These are phyloP conservation scores for Reticulitermes speratus DNA, from an alignment of 1,140 invertebrate species.

Conservation along the genomic window DNA sequence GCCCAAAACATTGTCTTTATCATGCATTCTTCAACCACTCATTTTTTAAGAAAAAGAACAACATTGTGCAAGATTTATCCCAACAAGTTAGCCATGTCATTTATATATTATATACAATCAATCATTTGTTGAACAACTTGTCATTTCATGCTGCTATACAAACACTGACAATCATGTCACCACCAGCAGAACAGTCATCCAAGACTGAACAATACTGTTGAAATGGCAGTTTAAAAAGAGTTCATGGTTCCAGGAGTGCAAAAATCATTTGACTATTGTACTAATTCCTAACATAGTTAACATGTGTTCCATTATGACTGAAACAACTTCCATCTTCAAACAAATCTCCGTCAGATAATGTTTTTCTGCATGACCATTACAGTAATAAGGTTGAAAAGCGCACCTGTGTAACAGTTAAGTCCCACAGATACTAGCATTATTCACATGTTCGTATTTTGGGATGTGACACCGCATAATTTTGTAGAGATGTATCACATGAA, in stretches of 20 bases:
- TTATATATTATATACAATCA: background rate
- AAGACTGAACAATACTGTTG: background rate
- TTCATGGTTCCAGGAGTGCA: background rate
- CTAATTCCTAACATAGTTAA: too few relatives aligned
- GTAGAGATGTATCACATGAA: too few relatives aligned
- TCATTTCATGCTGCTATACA: slow-evolving; percentile 5
- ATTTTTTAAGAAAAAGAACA: background rate
- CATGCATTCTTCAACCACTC: background rate
- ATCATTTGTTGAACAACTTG: background rate
- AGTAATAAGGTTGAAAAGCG: too few relatives aligned
- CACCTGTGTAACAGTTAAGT: too few relatives aligned
- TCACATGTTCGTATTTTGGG: too few relatives aligned
- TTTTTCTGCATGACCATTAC: too few relatives aligned
- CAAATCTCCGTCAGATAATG: too few relatives aligned
- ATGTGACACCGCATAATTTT: too few relatives aligned
- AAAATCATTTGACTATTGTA: background rate
- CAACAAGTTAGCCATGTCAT: background rate
- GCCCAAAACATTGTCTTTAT: background rate
- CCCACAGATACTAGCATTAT: too few relatives aligned
- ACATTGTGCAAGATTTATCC: background rate
- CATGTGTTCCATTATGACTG: too few relatives aligned
- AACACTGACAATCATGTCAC: background rate
- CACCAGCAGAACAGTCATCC: too few relatives aligned
- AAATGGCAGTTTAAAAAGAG: background rate
- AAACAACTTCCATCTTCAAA: too few relatives aligned